Base-by-base conservation (phyloP, 2,888 invertebrate species). In the Caenorhabditis imperialis region DNA sequence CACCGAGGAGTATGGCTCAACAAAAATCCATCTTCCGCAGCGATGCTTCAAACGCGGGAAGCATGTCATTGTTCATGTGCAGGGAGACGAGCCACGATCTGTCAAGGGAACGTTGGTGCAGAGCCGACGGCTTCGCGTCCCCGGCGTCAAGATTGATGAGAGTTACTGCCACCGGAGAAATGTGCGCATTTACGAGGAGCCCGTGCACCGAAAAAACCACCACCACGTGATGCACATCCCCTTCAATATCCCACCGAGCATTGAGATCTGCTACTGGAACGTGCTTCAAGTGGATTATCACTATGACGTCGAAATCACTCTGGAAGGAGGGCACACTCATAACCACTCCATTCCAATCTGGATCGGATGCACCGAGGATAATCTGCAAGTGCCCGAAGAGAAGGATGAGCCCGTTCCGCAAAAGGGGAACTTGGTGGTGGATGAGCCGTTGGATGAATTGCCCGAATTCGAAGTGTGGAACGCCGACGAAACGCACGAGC, bases 221-320 rank as follows among this genome's bases (percentile, higher is more conserved):
- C 53, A 71, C 25, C 75, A 77, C 63, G 61, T 76, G 2, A 47
- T 82, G 48, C 74, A 74, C 8, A 81, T 84, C 16, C 84, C 84
- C 0, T 51, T 40, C 40, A 79, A 79, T 18, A 72, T 84, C 37
- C 79, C 81, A 10, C 84, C 84, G 10, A 77, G 75, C 57, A 79
- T 83, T 35, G 82, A 84, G 40, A 80, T 82, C 35, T 62, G 75
- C 40, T 84, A 84, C 25, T 84, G 84, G 84, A 83, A 83, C 48
- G 81, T 81, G 6, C 63, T 83, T 2, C 72, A 80, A 35, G 54
- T 83, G 6, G 58, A 60, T n/a, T 82, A 81, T 57, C 51, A 51
- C 18, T 63, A 78, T 30, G 65, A 76, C 16, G 73, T 79, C 0
- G 61, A 70, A 10, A 62, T 71, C 10, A 73, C 65, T 12, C 44